Base-by-base conservation (phyloP, 2,888 invertebrate species). In the Eristalis intricaria region DNA sequence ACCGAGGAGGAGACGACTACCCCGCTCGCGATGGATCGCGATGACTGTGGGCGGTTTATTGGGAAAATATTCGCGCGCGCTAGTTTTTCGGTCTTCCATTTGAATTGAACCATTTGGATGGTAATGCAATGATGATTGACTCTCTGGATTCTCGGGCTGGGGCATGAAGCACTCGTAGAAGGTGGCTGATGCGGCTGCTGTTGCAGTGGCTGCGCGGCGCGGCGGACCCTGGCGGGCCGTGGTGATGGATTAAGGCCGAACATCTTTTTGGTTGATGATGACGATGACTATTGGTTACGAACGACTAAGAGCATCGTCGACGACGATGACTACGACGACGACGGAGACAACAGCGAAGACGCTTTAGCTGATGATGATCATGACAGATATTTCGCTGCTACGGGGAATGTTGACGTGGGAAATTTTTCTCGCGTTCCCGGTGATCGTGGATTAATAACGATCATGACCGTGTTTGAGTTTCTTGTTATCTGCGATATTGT, bases 1-100 rank as follows among this genome's bases (percentile, higher is more conserved):
- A 78, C 35, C 74, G 78, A 63, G 69, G 71, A 65, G 77, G 43
- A 77, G 61, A 60, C n/a, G 80, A 61, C 73, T 60, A 5, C 13
- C 60, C 26, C 23, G 15, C 13, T 7, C 38, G 63, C 78, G 79
- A 83, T 70, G 86, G 70, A 83, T 83, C 74, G 83, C 86, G 83
- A 83, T 87, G 87, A 83, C 87, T 87, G 87, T 87, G 83, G 87
- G 87, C 83, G 87, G 79, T 83, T 87, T 83, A 83, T 87, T 82
- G 87, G 87, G 83, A 83, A 87, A 87, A 87, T 83, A 83, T 87
- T 87, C 83, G 78, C 83, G 87, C 87, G 83, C 79, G 83, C 60
- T 79, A 22, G 60, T 63, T 77, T n/a, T 79, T 79, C 75, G 56
- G 70, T 83, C 61, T 79, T 50, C 64, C 83, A 82, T 80, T 83